Evolutionary conservation across 2,888 invertebrate species (phyloP).

Genomic region (Platerodrilus igneus): DNA sequence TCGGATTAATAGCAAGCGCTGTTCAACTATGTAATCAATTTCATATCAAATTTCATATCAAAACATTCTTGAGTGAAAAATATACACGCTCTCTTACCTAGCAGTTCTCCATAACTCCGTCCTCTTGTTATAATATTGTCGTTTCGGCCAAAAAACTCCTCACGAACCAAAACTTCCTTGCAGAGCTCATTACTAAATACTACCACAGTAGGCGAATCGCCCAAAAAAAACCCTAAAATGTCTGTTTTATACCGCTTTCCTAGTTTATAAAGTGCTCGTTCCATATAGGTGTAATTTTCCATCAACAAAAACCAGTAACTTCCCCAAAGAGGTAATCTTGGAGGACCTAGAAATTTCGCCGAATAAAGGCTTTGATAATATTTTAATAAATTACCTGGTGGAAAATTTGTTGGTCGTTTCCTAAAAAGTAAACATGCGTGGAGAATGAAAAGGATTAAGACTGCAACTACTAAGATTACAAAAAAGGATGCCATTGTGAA

Average conservation of each 20-base stretch:
- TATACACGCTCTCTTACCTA: too few species aligned
- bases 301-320: conserved; percentile 57
- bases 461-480: too few species aligned
- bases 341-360: conserved; percentile 51
- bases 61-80: too few species aligned
- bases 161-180: conserved; percentile 55
- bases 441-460: too few species aligned
- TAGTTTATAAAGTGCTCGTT: conserved; percentile 50
- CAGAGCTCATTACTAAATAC: conserved; percentile 54
- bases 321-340: conserved; percentile 59
- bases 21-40: too few species aligned
- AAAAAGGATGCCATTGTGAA: too few species aligned
- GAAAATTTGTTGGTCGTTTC: conserved; percentile 53
- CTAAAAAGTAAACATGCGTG: too few species aligned
- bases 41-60: too few species aligned
- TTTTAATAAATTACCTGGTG: conserved; percentile 52
- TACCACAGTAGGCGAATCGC: conserved; percentile 49
- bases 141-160: conserved; percentile 60
- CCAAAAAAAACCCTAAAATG: conserved; percentile 56
- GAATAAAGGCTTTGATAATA: conserved; percentile 10
- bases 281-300: conserved; percentile 51
- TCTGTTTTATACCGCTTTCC: conserved; percentile 57
- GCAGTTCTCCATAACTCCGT: conserved; percentile 53
- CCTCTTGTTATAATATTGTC: conserved; percentile 49
- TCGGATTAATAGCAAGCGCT: too few species aligned